These are phyloP conservation scores for Lichenostomus cassidix DNA, from an alignment of 2,113 vertebrate genomes.

Conservation along the genomic window DNA sequence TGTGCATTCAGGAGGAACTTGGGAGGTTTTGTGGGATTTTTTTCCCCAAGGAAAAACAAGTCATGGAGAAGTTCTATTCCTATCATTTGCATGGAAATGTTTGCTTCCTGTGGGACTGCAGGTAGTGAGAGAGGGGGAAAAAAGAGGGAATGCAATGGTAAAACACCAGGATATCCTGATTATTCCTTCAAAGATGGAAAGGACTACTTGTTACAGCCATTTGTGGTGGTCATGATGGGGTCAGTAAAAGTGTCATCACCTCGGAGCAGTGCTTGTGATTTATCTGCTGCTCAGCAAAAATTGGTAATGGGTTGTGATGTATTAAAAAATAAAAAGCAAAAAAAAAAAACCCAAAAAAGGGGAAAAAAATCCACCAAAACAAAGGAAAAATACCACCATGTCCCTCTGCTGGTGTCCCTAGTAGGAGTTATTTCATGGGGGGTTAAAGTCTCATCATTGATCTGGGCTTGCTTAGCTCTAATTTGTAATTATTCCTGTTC, in stretches of 20 bases:
- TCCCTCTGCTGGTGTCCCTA: fast-evolving
- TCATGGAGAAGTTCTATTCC: conserved; percentile 7
- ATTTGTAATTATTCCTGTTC: not conserved
- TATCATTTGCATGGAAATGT: conserved; percentile 31
- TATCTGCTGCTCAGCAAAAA: not conserved
- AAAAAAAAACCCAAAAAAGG: not conserved
- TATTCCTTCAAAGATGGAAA: not conserved
- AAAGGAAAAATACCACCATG: no score
- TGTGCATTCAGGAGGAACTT: not conserved
- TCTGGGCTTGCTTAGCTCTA: not conserved
- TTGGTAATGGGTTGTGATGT: not conserved
- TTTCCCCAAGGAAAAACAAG: conserved; percentile 18
- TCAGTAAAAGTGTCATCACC: not conserved
- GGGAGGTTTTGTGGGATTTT: not conserved
- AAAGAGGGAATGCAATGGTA: not conserved
- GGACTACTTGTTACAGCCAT: not conserved
- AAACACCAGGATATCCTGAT: not conserved
- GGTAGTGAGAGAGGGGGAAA: not conserved
- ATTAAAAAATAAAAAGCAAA: not conserved
- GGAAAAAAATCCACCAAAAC: no score
- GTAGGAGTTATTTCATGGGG: fast-evolving
- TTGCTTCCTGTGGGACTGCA: not conserved
- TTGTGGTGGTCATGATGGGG: not conserved
- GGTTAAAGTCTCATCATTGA: fast-evolving
- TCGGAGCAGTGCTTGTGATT: not conserved